Evolutionary conservation across 2,113 vertebrate species (phyloP).

Genomic region (Ifrita kowaldi): DNA sequence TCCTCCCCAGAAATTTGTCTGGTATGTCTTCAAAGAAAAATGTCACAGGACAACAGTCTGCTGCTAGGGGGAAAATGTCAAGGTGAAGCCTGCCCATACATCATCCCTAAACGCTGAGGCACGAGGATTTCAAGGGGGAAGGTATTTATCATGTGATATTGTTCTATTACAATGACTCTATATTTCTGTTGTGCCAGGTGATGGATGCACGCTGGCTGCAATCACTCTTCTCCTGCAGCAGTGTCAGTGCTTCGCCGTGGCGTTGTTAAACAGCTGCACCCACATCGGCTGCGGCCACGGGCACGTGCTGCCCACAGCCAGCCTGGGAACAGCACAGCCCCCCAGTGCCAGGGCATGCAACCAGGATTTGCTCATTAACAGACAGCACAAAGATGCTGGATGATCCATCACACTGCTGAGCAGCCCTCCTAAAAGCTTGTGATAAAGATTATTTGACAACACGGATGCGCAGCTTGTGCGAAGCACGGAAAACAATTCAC

Average conservation of each 20-base stretch:
- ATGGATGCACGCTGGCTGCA: constrained; percentile 60
- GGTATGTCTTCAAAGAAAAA: background rate
- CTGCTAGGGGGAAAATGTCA: constrained; percentile 31
- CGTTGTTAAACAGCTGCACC: constrained; percentile 32
- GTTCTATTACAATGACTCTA: constrained; percentile 66
- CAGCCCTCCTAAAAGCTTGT: background rate
- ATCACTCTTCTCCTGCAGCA: constrained; percentile 61
- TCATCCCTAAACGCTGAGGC: constrained; percentile 56
- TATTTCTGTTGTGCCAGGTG: constrained; percentile 60
- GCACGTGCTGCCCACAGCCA: background rate
- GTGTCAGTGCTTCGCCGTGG: constrained; percentile 8
- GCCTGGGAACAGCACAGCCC: background rate
- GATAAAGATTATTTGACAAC: background rate
- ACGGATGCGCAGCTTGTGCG: background rate
- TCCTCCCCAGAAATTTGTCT: background rate
- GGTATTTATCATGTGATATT: constrained; percentile 71
- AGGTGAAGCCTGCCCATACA: constrained; percentile 54
- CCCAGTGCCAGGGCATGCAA: background rate
- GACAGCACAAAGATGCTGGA: background rate
- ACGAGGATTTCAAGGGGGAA: constrained; percentile 61
- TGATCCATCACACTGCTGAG: background rate
- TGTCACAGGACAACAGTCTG: constrained; percentile 17
- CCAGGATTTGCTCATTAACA: background rate
- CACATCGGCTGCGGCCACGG: background rate
- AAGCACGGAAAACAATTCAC: background rate